phyloP scores from a whole-genome alignment of 30 jellyfish, hydroid and myxozoan genomes.

The Mastigias papua region DNA sequence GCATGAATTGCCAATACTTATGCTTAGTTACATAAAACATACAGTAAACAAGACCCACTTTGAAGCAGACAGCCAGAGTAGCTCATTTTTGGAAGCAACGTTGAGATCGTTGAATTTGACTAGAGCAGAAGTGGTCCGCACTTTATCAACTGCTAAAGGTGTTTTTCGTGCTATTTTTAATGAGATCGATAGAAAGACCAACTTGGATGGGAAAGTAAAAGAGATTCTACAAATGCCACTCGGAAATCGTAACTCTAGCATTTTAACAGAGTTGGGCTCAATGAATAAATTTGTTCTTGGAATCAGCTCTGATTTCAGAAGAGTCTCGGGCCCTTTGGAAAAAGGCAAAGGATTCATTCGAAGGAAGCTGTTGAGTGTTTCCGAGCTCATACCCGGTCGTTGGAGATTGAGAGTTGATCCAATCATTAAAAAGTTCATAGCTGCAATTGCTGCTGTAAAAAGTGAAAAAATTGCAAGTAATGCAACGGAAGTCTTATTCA shows the following conservation, averaged over 20 bases:
- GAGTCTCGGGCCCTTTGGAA: neutral
- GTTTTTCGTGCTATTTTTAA: conserved; percentile 3
- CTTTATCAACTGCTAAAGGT: neutral
- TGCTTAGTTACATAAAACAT: neutral
- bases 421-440: conserved; percentile 2
- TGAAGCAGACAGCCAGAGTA: neutral
- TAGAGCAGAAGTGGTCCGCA: neutral
- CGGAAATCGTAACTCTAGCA: neutral
- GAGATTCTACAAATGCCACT: neutral
- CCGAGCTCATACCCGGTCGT: conserved; percentile 11
- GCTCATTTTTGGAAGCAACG: neutral
- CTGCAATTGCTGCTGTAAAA: neutral
- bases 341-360: neutral
- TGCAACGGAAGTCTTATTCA: conserved; percentile 59
- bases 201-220: neutral
- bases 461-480: conserved; percentile 34
- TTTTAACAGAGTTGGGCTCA: neutral
- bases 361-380: neutral
- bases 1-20: neutral
- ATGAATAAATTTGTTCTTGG: neutral
- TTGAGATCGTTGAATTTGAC: neutral
- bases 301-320: neutral
- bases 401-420: conserved; percentile 53
- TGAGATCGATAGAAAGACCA: neutral
- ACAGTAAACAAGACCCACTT: neutral